Base-by-base conservation (phyloP, 2,888 invertebrate species). In the Scelioninae gen. 2 region DNA sequence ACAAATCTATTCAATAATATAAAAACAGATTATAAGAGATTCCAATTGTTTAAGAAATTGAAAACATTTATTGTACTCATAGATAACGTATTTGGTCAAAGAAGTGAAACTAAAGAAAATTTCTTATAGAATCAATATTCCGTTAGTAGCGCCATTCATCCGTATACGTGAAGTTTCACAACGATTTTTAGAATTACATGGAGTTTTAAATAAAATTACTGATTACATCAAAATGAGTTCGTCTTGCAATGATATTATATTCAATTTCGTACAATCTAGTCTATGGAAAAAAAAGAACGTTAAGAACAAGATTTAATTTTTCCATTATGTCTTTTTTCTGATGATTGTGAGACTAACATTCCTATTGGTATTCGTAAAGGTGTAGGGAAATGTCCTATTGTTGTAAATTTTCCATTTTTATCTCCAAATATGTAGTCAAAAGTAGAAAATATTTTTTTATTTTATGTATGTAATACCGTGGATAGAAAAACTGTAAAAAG, bases 301-400 rank as follows among this genome's bases (percentile, higher is more conserved):
- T 46, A 57, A n/a, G 0, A 16, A 18, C 15, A 65, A 3, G n/a
- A 74, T 53, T 67, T 69, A 9, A 48, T 75, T 18, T 45, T 79
- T 16, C 76, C 78, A 7, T 16, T 75, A 19, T 72, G 76, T 31
- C 25, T 77, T 9, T 78, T 73, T 41, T 74, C 50, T 16, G 75
- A 78, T 63, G 78, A 78, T 61, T 78, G 67, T 33, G 77, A 79
- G 43, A 76, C 52, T 0, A 78, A 76, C 16, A 78, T 78, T 60
- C 77, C 77, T 2, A 28, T 78, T 1, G 76, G 75, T 5, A 65
- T 63, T 33, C 78, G 77, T 52, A 68, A 70, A 53, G 77, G 75
- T 6, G 53, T 78, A 28, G 58, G 68, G 4, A 79, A 79, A 61
- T 76, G 76, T 16, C 76, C 74, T 0, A 50, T 80, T 25, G 74